phyloP scores from a whole-genome alignment of 2,888 invertebrate genomes.

The Rotaria sp. region DNA sequence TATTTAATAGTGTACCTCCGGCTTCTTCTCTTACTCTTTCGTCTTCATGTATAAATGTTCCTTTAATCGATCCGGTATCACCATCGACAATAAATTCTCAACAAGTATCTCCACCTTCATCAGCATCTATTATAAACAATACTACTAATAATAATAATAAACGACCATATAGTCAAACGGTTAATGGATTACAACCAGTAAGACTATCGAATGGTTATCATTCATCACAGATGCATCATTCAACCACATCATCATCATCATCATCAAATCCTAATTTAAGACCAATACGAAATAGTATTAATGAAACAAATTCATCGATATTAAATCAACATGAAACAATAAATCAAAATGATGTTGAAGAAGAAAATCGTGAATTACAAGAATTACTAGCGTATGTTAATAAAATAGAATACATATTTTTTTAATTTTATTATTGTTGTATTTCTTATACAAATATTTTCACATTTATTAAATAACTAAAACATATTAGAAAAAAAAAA shows the following conservation, averaged over 20 bases:
- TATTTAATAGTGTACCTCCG: conserved; percentile 39
- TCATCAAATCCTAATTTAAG: neutral
- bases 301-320: neutral
- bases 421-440: too few species aligned
- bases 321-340: neutral
- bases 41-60: neutral
- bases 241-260: neutral
- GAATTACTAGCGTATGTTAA: conserved; percentile 4
- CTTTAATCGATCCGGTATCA: neutral
- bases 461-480: neutral
- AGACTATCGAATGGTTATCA: neutral
- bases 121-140: neutral
- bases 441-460: too few species aligned
- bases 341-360: conserved; percentile 12
- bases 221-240: neutral
- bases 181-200: neutral
- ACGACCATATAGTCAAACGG: neutral
- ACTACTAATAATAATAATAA: neutral
- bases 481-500: too few species aligned
- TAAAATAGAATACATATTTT: too few species aligned
- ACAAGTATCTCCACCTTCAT: neutral
- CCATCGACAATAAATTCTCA: neutral
- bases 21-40: neutral
- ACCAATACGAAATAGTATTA: neutral
- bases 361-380: conserved; percentile 26